Evolutionary conservation across 2,113 vertebrate species (phyloP).

Genomic region (Aphyosemion australe): DNA sequence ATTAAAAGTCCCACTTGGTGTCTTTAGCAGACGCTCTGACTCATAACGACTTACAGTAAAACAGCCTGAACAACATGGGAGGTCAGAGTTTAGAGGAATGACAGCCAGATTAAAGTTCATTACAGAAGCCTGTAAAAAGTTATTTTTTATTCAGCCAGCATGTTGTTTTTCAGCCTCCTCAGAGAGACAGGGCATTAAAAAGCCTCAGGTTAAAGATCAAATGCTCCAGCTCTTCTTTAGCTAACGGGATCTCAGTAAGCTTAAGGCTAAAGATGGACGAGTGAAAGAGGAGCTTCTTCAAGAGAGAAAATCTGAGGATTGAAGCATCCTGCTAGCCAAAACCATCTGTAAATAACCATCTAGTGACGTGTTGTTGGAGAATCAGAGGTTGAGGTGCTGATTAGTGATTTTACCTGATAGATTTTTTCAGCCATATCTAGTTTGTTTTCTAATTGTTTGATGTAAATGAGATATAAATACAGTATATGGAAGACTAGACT

Average conservation of each 20-base stretch:
- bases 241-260: constrained; percentile 22
- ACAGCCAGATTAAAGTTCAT: constrained; percentile 21
- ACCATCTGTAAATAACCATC: too few relatives aligned
- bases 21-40: constrained; percentile 28
- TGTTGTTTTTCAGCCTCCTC: constrained; percentile 9
- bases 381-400: too few relatives aligned
- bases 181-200: constrained; percentile 6
- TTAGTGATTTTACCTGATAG: too few relatives aligned
- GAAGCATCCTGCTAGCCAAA: not conserved
- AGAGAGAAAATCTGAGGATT: not conserved
- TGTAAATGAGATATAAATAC: too few relatives aligned
- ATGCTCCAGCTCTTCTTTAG: constrained; percentile 7
- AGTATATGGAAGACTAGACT: too few relatives aligned
- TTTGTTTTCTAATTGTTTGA: too few relatives aligned
- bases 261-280: not conserved
- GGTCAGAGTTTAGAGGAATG: constrained; percentile 16
- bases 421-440: too few relatives aligned
- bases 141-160: not conserved
- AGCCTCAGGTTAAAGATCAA: constrained; percentile 33
- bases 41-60: constrained; percentile 35
- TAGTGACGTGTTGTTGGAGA: too few relatives aligned
- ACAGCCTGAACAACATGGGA: constrained; percentile 11
- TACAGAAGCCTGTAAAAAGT: constrained; percentile 18
- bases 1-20: not conserved
- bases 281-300: not conserved